Evolutionary conservation across 2,113 vertebrate species (phyloP).

Genomic region (Pristiophorus japonicus): DNA sequence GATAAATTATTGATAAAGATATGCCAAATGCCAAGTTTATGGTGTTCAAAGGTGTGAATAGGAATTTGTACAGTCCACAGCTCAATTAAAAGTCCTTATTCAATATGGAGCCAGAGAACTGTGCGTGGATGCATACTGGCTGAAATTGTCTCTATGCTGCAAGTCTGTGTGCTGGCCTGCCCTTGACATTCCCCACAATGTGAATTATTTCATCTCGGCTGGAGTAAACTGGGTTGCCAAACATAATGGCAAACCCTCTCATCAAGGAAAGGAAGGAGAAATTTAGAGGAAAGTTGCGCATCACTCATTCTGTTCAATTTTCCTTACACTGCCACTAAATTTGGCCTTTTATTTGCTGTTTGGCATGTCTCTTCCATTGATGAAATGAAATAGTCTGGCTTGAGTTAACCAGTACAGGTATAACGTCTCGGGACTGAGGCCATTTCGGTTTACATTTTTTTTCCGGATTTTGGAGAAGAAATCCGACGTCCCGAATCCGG

Average conservation of each 20-base stretch:
- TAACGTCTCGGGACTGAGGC: too few relatives aligned
- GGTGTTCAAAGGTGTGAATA: neutral
- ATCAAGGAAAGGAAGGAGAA: neutral
- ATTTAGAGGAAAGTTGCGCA: neutral
- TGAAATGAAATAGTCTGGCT: neutral
- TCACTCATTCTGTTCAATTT: neutral
- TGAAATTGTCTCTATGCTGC: neutral
- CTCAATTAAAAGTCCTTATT: neutral
- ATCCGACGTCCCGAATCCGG: too few relatives aligned
- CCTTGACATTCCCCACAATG: neutral
- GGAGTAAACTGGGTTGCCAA: neutral
- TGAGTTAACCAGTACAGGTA: too few relatives aligned
- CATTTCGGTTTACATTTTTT: too few relatives aligned
- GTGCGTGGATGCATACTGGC: neutral
- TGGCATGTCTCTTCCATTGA: neutral
- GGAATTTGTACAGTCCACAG: neutral
- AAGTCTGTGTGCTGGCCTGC: neutral
- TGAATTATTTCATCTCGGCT: slow-evolving; percentile 2
- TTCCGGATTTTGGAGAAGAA: too few relatives aligned
- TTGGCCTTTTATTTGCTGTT: neutral
- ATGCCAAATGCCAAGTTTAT: too few relatives aligned
- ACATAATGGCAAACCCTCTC: neutral
- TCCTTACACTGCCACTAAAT: neutral
- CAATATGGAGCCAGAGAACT: neutral
- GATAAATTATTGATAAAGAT: neutral